These are phyloP conservation scores for Montipora capricornis DNA, from an alignment of 64 coral and sea anemone species.

Conservation along the genomic window DNA sequence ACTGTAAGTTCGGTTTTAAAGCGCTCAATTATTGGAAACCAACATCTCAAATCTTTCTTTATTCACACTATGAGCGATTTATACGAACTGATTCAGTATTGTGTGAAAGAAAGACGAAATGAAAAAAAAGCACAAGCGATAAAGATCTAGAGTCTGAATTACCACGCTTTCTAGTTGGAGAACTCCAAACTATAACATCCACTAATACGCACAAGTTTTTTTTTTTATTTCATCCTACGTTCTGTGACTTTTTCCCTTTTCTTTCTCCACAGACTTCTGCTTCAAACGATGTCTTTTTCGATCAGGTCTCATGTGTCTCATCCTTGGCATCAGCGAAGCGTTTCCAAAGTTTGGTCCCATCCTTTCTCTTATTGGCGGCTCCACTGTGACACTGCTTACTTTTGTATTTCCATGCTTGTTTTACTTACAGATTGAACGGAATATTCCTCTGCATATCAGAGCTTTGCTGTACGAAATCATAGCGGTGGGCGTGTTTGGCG, in stretches of 20 bases:
- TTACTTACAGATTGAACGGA: conserved; percentile 70
- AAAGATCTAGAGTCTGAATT: no score
- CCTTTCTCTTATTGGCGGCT: conserved; percentile 91
- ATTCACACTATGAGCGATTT: no score
- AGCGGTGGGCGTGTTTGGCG: conserved; percentile 75
- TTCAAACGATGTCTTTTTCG: conserved; percentile 83
- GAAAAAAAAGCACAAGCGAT: no score
- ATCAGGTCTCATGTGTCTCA: conserved; percentile 72
- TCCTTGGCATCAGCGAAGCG: conserved; percentile 80
- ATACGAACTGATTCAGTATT: no score
- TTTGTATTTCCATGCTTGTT: conserved; percentile 95
- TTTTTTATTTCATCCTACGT: no score
- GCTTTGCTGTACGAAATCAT: conserved; percentile 86
- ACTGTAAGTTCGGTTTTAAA: no score
- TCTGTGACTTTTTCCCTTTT: background rate
- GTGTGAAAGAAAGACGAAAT: no score
- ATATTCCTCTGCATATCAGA: conserved; percentile 83
- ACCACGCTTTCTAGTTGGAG: no score
- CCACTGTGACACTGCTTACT: conserved; percentile 80
- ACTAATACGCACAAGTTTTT: no score
- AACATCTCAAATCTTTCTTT: no score
- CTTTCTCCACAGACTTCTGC: conserved; percentile 53
- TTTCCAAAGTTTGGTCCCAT: conserved; percentile 96
- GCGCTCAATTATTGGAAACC: no score
- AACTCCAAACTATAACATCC: no score